Evolutionary conservation across 2,797 vertebrate genomes (phyloP).

Genomic region (Clarias fuscus): DNA sequence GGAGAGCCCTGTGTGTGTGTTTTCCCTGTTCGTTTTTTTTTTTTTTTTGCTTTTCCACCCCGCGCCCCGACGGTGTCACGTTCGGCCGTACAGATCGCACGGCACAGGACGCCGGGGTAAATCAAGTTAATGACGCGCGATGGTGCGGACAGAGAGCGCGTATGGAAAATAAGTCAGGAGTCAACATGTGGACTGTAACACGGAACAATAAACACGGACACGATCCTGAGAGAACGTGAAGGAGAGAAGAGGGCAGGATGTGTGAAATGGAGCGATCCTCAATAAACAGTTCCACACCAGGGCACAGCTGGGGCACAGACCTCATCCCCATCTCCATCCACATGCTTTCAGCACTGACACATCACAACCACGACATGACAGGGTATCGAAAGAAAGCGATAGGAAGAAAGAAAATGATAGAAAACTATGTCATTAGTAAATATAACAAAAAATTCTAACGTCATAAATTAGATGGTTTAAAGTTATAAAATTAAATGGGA

Average conservation of each 20-base stretch:
- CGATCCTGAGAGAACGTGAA: background rate
- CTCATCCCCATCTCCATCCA: background rate
- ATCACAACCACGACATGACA: background rate
- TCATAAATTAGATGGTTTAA: too few species aligned
- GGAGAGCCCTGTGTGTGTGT: background rate
- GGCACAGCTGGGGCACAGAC: background rate
- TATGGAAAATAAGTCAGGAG: conserved; percentile 24
- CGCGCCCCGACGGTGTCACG: background rate
- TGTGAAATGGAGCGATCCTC: background rate
- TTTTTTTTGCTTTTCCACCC: conserved; percentile 20
- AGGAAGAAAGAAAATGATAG: too few species aligned
- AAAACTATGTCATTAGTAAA: too few species aligned
- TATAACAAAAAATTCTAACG: too few species aligned
- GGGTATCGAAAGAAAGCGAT: too few species aligned
- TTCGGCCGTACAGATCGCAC: background rate
- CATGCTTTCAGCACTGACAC: background rate
- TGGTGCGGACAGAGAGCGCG: conserved; percentile 11
- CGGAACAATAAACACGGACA: conserved; percentile 7
- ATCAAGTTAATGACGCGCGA: conserved; percentile 27
- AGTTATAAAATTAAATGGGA: too few species aligned
- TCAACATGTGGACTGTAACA: background rate
- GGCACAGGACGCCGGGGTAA: conserved; percentile 16
- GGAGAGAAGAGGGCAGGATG: background rate
- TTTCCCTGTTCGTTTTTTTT: background rate
- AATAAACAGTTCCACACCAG: conserved; percentile 11